Base-by-base conservation (phyloP, 2,113 vertebrate genomes). In the Aix galericulata region DNA sequence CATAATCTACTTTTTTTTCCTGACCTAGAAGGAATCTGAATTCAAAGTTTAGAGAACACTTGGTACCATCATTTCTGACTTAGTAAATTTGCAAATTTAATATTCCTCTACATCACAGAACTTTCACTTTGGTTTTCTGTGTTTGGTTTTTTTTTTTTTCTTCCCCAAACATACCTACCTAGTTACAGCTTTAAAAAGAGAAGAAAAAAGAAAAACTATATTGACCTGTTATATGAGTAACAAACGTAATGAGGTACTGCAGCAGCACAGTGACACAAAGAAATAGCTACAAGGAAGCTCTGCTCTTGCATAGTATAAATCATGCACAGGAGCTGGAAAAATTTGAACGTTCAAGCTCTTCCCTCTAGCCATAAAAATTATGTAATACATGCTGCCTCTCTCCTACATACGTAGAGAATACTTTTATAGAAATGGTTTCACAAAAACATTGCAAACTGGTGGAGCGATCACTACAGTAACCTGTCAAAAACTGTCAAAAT, bases 401-500 rank as follows among this genome's bases (percentile, higher is more conserved):
- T 74, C 82, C 86, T 86, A 90, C 73, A 71, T 44, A 82, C 93
- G 85, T 48, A 74, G 80, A 94, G 80, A 92, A 67, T 11, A 90
- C 82, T 90, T 92, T 74, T 52, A 92, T 55, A 90, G 86, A 90
- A 91, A 84, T 2, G 0, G 76, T 44, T 84, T 88, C 79, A 88
- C 44, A 74, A 92, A 96, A 94, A 93, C 59, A 86, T 40, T 94
- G 58, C 60, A 72, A 82, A 92, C 73, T 86, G 77, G 83, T 82
- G 55, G 60, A 94, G 73, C 64, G 86, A 91, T 75, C 88, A 81
- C 86, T 79, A 25, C 93, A 87, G 84, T 75, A 96, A 82, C 88
- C 91, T 75, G 92, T 84, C 95, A 93, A 91, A 91, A 90, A 85
- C 44, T 82, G 90, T 89, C 95, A 96, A 77, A 96, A 92, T 63